A percentile compares a stretch with the other conserved stretches of the same genome.
phyloP scores from a whole-genome alignment of 2,888 invertebrate genomes.

The Heliconius sara region DNA sequence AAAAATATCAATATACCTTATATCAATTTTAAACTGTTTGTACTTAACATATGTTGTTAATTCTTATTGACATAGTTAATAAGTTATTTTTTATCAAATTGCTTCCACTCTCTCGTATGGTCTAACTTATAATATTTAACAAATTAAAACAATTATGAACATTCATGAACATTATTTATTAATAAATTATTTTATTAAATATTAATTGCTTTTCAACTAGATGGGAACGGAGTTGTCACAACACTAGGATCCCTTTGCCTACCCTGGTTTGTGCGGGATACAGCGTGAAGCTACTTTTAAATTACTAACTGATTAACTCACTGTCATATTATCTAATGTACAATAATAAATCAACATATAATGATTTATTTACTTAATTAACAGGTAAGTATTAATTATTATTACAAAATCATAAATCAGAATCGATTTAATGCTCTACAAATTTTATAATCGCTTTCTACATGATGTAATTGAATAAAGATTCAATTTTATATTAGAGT shows the following conservation, averaged over 20 bases:
- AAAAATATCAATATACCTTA: neutral
- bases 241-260: no score
- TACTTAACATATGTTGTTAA: neutral
- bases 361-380: neutral
- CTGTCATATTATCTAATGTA: neutral
- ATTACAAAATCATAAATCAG: neutral
- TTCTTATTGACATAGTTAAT: neutral
- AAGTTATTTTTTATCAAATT: neutral
- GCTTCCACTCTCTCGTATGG: neutral
- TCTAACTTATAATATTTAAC: neutral
- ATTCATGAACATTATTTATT: neutral
- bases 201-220: neutral
- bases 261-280: no score
- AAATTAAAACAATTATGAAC: neutral
- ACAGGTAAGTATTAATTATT: neutral
- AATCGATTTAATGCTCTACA: neutral
- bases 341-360: neutral
- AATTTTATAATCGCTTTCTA: neutral
- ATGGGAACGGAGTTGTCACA: no score
- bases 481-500: slow-evolving; percentile 7
- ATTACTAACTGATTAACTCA: neutral
- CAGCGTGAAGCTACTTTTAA: no score
- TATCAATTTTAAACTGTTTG: neutral
- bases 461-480: neutral
- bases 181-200: slow-evolving; percentile 7